Evolutionary conservation across 2,113 vertebrate genomes (phyloP).

Genomic region (Oreotragus oreotragus): DNA sequence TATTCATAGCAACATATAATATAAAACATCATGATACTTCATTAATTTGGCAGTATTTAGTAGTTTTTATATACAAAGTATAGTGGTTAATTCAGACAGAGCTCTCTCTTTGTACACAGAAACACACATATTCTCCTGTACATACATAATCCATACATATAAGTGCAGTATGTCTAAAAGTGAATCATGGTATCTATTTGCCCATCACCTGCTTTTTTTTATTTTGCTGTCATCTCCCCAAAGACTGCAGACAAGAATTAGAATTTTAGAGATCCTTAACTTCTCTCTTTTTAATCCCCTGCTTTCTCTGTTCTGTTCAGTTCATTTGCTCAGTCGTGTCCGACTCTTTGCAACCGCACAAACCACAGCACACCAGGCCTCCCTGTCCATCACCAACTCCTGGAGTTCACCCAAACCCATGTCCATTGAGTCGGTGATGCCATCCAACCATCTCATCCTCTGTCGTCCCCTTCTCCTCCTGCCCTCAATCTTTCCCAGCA

Average conservation of each 20-base stretch:
- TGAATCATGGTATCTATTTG: background rate
- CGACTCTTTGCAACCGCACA: accelerated
- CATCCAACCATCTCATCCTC: too few species aligned
- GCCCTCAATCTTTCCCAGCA: too few species aligned
- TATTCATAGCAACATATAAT: background rate
- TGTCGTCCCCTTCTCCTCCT: too few species aligned
- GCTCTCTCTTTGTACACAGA: background rate
- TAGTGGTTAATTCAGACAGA: background rate
- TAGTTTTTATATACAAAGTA: background rate
- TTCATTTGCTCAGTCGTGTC: accelerated
- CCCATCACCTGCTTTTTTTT: background rate
- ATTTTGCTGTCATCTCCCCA: background rate
- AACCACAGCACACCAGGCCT: too few species aligned
- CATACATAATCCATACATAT: background rate
- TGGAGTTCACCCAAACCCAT: too few species aligned
- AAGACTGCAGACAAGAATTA: background rate
- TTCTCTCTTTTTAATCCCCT: background rate
- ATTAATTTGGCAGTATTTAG: background rate
- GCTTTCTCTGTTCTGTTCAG: too few species aligned
- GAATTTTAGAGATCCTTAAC: background rate
- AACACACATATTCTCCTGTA: background rate
- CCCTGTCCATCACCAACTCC: too few species aligned
- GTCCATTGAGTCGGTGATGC: too few species aligned
- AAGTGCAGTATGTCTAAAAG: background rate
- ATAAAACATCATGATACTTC: background rate